Conservation (phyloP, 1,140 invertebrate species). For the Glomeris maerens region DNA sequence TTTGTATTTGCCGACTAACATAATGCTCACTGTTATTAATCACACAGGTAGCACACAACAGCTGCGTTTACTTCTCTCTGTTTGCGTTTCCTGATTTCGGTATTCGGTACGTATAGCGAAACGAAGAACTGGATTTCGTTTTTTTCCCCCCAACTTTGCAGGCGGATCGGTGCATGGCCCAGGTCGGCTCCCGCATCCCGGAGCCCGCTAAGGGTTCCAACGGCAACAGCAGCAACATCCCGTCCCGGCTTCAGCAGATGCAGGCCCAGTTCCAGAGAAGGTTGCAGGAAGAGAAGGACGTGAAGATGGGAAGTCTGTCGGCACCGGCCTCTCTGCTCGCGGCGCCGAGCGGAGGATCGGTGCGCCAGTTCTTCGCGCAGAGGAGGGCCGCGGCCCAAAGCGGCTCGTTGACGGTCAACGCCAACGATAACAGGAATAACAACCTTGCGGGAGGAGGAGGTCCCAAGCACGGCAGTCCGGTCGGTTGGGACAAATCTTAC, state of each 20-base stretch:
- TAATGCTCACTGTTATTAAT: no score
- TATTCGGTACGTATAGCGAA: no score
- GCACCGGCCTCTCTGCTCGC: slow-evolving; percentile 16
- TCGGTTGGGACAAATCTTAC: slow-evolving; percentile 24
- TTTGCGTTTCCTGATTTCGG: no score
- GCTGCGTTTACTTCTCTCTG: no score
- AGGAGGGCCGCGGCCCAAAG: slow-evolving; percentile 11
- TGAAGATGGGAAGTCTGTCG: slow-evolving; percentile 16
- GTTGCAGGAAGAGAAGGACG: slow-evolving; percentile 30
- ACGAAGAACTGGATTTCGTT: no score
- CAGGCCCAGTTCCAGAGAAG: slow-evolving; percentile 28
- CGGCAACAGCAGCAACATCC: no score
- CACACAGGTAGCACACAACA: no score
- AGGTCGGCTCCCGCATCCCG: no score
- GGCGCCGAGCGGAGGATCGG: slow-evolving; percentile 19
- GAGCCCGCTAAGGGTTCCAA: no score
- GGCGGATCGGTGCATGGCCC: no score
- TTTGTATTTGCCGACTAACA: no score
- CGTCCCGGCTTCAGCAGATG: slow-evolving; percentile 25
- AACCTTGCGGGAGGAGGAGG: not conserved
- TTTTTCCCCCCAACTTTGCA: no score
- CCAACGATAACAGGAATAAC: slow-evolving; percentile 5
- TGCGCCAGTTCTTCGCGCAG: slow-evolving; percentile 23
- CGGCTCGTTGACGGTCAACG: not conserved
- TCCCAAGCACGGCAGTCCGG: slow-evolving; percentile 15